phyloP scores from a whole-genome alignment of 2,888 invertebrate genomes.

The Scelioninae gen. 1 region DNA sequence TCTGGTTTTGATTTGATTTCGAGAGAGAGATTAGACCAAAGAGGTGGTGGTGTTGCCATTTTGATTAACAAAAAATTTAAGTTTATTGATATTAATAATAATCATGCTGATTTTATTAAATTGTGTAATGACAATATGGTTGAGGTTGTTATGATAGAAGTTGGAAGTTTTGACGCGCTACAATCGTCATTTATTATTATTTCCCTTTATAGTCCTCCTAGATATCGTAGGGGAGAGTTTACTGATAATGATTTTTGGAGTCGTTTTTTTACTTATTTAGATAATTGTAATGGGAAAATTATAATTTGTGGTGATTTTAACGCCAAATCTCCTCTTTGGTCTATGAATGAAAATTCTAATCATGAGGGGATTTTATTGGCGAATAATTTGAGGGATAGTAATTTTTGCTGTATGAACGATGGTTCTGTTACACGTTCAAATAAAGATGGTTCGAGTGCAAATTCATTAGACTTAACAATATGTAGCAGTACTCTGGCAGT shows the following conservation, averaged over 20 bases:
- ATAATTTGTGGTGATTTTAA: slow-evolving; percentile 21
- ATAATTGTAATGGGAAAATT: background rate
- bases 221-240: background rate
- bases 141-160: slow-evolving; percentile 27
- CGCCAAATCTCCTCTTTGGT: background rate
- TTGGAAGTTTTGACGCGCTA: background rate
- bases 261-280: background rate
- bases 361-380: background rate
- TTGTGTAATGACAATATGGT: slow-evolving; percentile 11
- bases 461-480: background rate
- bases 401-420: slow-evolving; percentile 15
- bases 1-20: slow-evolving; percentile 13
- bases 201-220: slow-evolving; percentile 30
- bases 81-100: slow-evolving; percentile 16
- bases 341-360: background rate
- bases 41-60: slow-evolving; percentile 32
- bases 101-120: background rate
- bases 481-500: background rate
- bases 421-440: background rate
- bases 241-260: background rate
- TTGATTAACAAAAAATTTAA: slow-evolving; percentile 13
- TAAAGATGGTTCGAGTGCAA: background rate
- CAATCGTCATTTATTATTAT: background rate
- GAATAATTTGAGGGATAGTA: background rate
- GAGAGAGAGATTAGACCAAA: background rate